A percentile compares a stretch with the other conserved stretches of the same genome.
Evolutionary conservation across 2,113 vertebrate species (phyloP).

Genomic region (Cryptomyrus ogoouensis): DNA sequence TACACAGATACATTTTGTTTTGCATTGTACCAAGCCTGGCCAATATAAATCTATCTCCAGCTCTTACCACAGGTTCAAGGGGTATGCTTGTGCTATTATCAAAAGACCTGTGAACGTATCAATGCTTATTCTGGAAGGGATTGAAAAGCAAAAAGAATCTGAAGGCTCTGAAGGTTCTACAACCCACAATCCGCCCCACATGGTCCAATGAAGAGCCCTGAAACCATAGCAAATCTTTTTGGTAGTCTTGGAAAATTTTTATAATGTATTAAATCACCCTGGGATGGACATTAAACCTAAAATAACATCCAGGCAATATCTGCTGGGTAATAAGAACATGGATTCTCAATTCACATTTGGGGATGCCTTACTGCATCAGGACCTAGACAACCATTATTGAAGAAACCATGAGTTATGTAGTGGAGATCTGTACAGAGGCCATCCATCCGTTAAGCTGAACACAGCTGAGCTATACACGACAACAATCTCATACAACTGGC

Average conservation of each 20-base stretch:
- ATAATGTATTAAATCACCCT: not conserved
- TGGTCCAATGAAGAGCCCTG: not conserved
- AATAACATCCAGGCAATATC: not conserved
- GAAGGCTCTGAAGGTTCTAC: not conserved
- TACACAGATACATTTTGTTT: not conserved
- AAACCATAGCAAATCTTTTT: not conserved
- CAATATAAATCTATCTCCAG: not conserved
- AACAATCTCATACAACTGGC: not conserved
- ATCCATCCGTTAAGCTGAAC: not conserved
- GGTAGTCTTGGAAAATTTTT: not conserved
- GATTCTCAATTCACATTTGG: not conserved
- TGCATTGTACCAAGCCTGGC: not conserved
- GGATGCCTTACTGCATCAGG: not conserved
- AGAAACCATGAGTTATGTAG: not conserved
- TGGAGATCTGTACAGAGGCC: not conserved
- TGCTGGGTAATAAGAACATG: not conserved
- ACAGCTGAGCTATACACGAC: not conserved
- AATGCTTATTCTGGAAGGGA: not conserved
- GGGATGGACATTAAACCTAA: not conserved
- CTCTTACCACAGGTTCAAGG: not conserved
- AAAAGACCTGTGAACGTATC: not conserved
- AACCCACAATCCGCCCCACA: not conserved
- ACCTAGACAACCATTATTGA: not conserved
- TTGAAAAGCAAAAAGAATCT: not conserved
- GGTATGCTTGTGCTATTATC: not conserved